These are phyloP conservation scores for Edolisoma coerulescens DNA, from an alignment of 2,113 vertebrate genomes.

Conservation along the genomic window DNA sequence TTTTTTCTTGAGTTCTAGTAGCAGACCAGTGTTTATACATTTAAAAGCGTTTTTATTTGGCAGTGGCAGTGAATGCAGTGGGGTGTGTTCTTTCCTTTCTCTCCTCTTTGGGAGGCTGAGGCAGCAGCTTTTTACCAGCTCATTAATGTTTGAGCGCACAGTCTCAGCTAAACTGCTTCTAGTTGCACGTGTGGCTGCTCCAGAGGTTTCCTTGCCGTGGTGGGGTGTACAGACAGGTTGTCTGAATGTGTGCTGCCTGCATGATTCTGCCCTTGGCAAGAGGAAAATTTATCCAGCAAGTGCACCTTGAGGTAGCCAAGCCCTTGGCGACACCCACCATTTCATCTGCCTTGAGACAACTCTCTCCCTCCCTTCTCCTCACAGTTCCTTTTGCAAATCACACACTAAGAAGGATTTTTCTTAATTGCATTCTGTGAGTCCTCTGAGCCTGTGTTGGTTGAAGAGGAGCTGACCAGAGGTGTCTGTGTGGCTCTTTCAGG, in stretches of 20 bases:
- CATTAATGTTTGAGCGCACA: neutral
- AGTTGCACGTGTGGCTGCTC: neutral
- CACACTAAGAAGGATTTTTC: neutral
- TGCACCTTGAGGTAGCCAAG: neutral
- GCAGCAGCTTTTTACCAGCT: neutral
- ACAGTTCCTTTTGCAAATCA: neutral
- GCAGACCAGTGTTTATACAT: neutral
- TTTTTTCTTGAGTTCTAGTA: neutral
- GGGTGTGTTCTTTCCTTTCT: neutral
- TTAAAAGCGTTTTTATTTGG: neutral
- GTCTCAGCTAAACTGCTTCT: neutral
- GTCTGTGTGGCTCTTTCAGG: slow-evolving; percentile 68
- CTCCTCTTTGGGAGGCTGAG: neutral
- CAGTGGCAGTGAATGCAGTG: neutral
- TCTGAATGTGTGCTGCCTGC: neutral
- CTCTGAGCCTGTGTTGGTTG: neutral
- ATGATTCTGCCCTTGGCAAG: neutral
- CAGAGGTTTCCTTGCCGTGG: neutral
- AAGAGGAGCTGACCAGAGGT: neutral
- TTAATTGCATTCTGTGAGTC: too few species aligned
- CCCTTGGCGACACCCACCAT: neutral
- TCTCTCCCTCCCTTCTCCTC: neutral
- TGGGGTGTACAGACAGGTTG: neutral
- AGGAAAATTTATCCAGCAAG: neutral
- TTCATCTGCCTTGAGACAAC: neutral